Base-by-base conservation (phyloP, 1,140 invertebrate genomes). In the Leptinotarsa texana region DNA sequence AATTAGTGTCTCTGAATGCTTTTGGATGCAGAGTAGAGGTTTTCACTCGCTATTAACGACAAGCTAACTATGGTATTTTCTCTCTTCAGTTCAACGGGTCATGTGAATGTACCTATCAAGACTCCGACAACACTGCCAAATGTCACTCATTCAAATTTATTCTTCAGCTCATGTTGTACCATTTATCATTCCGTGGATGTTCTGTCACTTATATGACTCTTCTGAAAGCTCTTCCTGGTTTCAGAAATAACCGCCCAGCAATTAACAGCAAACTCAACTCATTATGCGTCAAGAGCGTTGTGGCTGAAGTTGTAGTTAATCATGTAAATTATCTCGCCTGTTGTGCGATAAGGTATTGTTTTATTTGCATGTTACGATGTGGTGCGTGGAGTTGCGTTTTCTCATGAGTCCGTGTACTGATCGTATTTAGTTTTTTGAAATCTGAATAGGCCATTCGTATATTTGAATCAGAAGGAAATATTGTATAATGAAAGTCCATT, bases 61-160 rank as follows among this genome's bases (percentile, higher is more conserved):
- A 42, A 42, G 33, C 3, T 8, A 42, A 42, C 33, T 42, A 42
- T 42, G 33, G 33, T 42, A 42, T 11, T 42, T 33, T 33, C 33
- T 33, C 6, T 33, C 5, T 2, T 42, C 0, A 42, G 33, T 42
- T 42, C 33, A 42, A 42, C 33, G 8, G 21, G 63, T 65, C 21
- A 65, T 21, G 13, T 65, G 21, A 21, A 24, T 65, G 27, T 27
- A 24, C 17, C 63, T 27, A 65, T 17, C 33, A 42, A 42, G 33
- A 42, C 11, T 3, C 1, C 33, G 33, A 42, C 33, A 42, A 42
- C 8, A 42, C 8, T 42, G 33, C 33, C 33, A 42, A 42, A 42
- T 15, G 21, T 49, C 33, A 48, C 68, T 69, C 68, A 69, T 69
- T 69, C 33, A 69, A 48, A 48, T 69, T 69, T 69, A 69, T 69